Evolutionary conservation across 2,888 invertebrate genomes (phyloP).

Genomic region (Acrobasis suavella): DNA sequence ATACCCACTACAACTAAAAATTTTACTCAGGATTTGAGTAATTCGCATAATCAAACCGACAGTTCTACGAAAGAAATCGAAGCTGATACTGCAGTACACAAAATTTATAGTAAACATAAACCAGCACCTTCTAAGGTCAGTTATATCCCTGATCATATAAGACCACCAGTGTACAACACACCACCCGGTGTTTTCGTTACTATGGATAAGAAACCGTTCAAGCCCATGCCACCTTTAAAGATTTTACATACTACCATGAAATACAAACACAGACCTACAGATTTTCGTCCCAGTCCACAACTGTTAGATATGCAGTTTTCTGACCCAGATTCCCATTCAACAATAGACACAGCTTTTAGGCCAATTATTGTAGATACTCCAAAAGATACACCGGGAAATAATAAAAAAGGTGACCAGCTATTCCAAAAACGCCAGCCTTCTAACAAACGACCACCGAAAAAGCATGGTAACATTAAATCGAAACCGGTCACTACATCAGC

Average conservation of each 20-base stretch:
- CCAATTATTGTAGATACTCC: constrained; percentile 61
- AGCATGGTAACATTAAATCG: constrained; percentile 54
- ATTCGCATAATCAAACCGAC: constrained; percentile 46
- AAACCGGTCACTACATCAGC: constrained; percentile 51
- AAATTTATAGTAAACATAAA: constrained; percentile 50
- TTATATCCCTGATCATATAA: constrained; percentile 62
- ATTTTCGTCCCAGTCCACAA: constrained; percentile 74
- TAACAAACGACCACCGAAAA: constrained; percentile 56
- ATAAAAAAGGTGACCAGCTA: constrained; percentile 47
- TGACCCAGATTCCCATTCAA: constrained; percentile 37
- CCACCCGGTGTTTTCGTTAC: constrained; percentile 75
- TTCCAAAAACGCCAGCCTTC: constrained; percentile 44
- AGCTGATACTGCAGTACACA: constrained; percentile 41
- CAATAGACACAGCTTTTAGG: constrained; percentile 61
- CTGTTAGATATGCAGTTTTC: constrained; percentile 61
- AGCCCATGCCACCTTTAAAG: constrained; percentile 75
- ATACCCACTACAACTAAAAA: constrained; percentile 39
- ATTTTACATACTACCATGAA: constrained; percentile 46
- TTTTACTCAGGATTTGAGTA: constrained; percentile 45
- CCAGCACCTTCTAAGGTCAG: constrained; percentile 53
- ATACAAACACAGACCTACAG: constrained; percentile 53
- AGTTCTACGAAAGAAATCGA: constrained; percentile 53
- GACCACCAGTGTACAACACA: constrained; percentile 72
- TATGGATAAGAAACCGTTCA: constrained; percentile 77
- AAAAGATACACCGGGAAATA: constrained; percentile 37